Conservation (phyloP, 30 jellyfish, hydroid and myxozoan genomes). For the Hydractinia symbiolongicarpus region DNA sequence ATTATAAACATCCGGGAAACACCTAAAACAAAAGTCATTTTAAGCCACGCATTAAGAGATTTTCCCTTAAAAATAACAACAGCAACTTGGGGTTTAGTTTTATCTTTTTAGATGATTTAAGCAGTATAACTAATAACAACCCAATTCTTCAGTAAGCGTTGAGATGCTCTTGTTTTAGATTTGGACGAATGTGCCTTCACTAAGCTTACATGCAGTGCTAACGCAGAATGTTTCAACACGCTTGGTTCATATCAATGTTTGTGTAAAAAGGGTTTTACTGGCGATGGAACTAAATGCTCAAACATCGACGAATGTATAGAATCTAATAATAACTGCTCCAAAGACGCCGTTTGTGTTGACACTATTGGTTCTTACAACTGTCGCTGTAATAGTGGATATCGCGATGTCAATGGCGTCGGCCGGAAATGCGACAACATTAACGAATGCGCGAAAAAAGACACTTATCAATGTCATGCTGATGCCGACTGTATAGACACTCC, state of each 20-base stretch:
- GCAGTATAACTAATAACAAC: no score
- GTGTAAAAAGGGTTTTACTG: constrained; percentile 4
- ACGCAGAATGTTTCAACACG: constrained; percentile 6
- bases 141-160: no score
- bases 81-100: no score
- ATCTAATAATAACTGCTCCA: constrained; percentile 51
- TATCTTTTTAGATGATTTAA: no score
- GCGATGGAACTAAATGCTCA: background rate
- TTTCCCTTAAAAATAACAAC: no score
- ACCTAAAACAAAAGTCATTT: no score
- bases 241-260: constrained; percentile 1
- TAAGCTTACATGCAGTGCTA: background rate
- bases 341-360: constrained; percentile 54
- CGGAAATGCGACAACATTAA: constrained; percentile 34
- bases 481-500: background rate
- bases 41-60: no score
- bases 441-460: background rate
- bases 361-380: constrained; percentile 79
- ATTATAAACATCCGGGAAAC: no score
- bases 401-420: constrained; percentile 60
- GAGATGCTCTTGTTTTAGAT: background rate
- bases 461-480: background rate
- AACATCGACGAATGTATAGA: constrained; percentile 73
- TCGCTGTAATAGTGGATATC: constrained; percentile 56
- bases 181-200: background rate